phyloP scores from a whole-genome alignment of 2,888 invertebrate genomes.

The Chymomyza fuscimana region DNA sequence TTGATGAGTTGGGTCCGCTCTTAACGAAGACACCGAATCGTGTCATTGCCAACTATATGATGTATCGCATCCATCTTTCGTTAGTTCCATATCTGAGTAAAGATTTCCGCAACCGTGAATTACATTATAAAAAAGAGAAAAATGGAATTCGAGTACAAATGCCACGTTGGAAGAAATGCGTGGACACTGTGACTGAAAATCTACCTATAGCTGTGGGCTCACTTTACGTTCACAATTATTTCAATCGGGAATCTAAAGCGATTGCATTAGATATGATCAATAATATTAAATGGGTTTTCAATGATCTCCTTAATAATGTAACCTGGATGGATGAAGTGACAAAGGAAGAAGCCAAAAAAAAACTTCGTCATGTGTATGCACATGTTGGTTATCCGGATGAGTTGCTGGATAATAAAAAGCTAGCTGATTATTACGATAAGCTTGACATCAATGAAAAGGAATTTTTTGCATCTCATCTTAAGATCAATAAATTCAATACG shows the following conservation, averaged over 20 bases:
- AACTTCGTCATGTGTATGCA: constrained; percentile 90
- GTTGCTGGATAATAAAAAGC: constrained; percentile 84
- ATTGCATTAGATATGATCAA: constrained; percentile 93
- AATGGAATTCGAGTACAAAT: constrained; percentile 92
- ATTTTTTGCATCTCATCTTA: constrained; percentile 88
- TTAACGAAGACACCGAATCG: constrained; percentile 83
- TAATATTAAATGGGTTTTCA: constrained; percentile 90
- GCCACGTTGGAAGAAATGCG: constrained; percentile 95
- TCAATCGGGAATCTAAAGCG: constrained; percentile 90
- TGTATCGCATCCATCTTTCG: constrained; percentile 93
- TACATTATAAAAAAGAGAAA: constrained; percentile 89
- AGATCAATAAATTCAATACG: constrained; percentile 89
- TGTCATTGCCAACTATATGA: constrained; percentile 91
- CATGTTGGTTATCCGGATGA: constrained; percentile 97
- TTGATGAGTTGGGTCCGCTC: constrained; percentile 85
- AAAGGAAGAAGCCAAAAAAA: constrained; percentile 87
- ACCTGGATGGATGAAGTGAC: constrained; percentile 97
- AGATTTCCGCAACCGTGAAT: constrained; percentile 87
- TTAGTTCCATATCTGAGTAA: constrained; percentile 91
- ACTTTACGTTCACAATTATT: constrained; percentile 92
- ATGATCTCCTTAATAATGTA: constrained; percentile 87
- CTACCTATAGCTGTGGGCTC: constrained; percentile 89
- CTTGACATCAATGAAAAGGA: constrained; percentile 86
- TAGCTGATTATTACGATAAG: constrained; percentile 83
- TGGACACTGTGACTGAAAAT: constrained; percentile 88